phyloP scores from a whole-genome alignment of 1,140 invertebrate genomes.

The Atta colombica region DNA sequence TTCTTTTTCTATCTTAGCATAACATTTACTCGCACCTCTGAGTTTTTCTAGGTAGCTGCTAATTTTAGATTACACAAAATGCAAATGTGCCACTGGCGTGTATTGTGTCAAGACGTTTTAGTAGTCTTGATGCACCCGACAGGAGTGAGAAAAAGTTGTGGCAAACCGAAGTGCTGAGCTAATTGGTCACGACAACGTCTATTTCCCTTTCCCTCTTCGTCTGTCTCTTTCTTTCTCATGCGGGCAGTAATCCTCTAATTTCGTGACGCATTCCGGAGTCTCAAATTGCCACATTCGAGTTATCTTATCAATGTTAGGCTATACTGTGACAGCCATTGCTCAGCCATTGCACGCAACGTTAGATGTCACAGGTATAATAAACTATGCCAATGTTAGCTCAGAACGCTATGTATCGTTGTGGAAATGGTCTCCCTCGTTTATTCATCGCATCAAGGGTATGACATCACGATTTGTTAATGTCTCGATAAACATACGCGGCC shows the following conservation, averaged over 20 bases:
- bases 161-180: background rate
- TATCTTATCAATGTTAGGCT: slow-evolving; percentile 41
- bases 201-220: background rate
- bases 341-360: background rate
- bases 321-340: background rate
- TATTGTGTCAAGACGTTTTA: background rate
- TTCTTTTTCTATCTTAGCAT: background rate
- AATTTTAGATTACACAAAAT: slow-evolving; percentile 30
- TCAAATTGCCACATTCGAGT: background rate
- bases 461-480: slow-evolving; percentile 60
- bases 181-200: background rate
- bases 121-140: background rate
- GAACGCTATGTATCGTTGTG: background rate
- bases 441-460: slow-evolving; percentile 21
- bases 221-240: background rate
- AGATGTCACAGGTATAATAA: slow-evolving; percentile 23
- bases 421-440: slow-evolving; percentile 13
- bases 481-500: slow-evolving; percentile 48
- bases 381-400: slow-evolving; percentile 35
- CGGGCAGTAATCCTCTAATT: slow-evolving; percentile 21
- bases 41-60: background rate
- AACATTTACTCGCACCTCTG: background rate
- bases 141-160: slow-evolving; percentile 10
- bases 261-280: background rate
- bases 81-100: slow-evolving; percentile 20